Conservation (phyloP, 2,113 vertebrate genomes). For the Anarrhichthys ocellatus region DNA sequence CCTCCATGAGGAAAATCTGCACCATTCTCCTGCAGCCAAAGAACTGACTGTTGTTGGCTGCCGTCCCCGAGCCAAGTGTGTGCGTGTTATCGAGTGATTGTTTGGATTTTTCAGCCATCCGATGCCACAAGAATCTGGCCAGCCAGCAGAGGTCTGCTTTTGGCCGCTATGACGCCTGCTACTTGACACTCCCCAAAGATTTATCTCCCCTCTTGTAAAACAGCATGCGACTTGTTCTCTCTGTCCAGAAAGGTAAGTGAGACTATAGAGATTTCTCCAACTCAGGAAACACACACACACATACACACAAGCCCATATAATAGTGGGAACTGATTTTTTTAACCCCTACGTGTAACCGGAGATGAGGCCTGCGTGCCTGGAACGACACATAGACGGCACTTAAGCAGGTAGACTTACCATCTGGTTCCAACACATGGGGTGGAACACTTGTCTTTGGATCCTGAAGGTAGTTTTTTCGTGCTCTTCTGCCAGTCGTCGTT, state of each 20-base stretch:
- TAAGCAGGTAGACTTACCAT: conserved; percentile 66
- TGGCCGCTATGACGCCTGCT: conserved; percentile 68
- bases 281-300: conserved; percentile 48
- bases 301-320: conserved; percentile 38
- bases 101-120: conserved; percentile 68
- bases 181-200: conserved; percentile 70
- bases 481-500: conserved; percentile 10
- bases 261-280: conserved; percentile 50
- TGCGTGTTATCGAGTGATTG: conserved; percentile 60
- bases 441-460: conserved; percentile 52
- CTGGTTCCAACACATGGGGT: conserved; percentile 62
- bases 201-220: conserved; percentile 77
- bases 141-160: conserved; percentile 63
- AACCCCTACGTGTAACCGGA: conserved; percentile 58
- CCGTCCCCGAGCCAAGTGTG: conserved; percentile 52
- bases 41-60: conserved; percentile 60
- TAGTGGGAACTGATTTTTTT: conserved; percentile 44
- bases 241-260: conserved; percentile 64
- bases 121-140: conserved; percentile 71
- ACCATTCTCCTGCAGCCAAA: conserved; percentile 55
- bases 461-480: conserved; percentile 34
- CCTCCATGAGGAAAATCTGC: conserved; percentile 43
- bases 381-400: conserved; percentile 46
- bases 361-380: conserved; percentile 36
- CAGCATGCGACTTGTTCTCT: conserved; percentile 76